Percentiles rank a stretch among this genome's conserved stretches.
Conservation (phyloP, 2,797 vertebrate species). For the Pseudotriccus pelzelni region DNA sequence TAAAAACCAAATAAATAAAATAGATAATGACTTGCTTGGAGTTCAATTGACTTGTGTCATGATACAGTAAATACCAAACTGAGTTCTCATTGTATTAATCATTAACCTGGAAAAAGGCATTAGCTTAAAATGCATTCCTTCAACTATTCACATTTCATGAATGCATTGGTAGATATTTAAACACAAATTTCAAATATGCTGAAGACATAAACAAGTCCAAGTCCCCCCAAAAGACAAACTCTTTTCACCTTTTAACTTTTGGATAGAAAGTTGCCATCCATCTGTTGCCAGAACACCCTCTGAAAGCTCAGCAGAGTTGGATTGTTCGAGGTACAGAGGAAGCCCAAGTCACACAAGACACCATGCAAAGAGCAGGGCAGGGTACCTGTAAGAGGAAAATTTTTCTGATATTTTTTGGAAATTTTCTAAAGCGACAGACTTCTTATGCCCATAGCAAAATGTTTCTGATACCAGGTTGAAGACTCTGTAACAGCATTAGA, state of each 20-base stretch:
- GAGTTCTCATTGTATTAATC: conserved; percentile 25
- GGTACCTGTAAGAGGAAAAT: background rate
- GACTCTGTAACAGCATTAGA: background rate
- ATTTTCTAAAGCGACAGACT: background rate
- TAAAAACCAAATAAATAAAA: background rate
- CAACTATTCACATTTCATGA: background rate
- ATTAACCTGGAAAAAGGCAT: background rate
- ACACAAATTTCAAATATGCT: background rate
- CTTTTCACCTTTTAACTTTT: background rate
- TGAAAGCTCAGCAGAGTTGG: background rate
- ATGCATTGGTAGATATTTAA: background rate
- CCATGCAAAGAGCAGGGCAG: background rate
- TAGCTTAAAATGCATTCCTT: conserved; percentile 7
- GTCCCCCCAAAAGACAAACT: background rate
- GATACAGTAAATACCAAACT: conserved; percentile 8
- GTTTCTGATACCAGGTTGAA: background rate
- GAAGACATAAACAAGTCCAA: background rate
- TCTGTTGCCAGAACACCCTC: background rate
- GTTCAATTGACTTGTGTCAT: conserved; percentile 27
- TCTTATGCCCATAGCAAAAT: background rate
- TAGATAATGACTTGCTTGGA: background rate
- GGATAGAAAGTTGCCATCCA: background rate
- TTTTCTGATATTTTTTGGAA: background rate
- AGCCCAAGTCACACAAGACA: background rate
- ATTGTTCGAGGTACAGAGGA: background rate